Percentiles rank a stretch among this genome's conserved stretches.
Conservation (phyloP, 2,797 vertebrate species). For the Buceros bicornis region DNA sequence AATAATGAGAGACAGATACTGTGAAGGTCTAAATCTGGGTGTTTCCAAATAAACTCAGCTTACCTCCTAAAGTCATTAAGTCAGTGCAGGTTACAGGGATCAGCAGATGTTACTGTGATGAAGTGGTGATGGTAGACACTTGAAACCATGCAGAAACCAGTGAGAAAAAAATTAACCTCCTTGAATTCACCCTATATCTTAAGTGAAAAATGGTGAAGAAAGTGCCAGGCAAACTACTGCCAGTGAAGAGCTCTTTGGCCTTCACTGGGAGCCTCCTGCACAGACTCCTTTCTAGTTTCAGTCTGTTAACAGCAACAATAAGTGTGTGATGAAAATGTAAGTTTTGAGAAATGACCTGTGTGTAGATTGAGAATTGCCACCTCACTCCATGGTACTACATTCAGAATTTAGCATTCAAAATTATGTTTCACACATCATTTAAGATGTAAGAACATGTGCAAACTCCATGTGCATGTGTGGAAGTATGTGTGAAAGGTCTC, state of each 20-base stretch:
- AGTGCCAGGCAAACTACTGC: not conserved
- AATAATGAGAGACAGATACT: not conserved
- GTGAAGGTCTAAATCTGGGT: not conserved
- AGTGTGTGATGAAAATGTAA: fast-evolving
- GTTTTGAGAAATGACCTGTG: not conserved
- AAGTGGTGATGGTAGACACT: not conserved
- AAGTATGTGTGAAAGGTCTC: not conserved
- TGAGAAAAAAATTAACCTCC: not conserved
- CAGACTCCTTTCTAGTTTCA: not conserved
- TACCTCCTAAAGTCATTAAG: not conserved
- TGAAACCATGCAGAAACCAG: not conserved
- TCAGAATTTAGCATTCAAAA: not conserved
- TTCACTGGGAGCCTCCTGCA: not conserved
- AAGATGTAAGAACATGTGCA: not conserved
- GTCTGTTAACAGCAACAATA: not conserved
- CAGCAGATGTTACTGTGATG: not conserved
- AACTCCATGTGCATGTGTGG: not conserved
- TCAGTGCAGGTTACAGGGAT: not conserved
- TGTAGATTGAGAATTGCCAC: not conserved
- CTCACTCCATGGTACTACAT: not conserved
- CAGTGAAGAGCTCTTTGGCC: not conserved
- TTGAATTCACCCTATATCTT: not conserved
- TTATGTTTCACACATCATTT: not conserved
- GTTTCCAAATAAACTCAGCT: not conserved
- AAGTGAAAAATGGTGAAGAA: not conserved